A percentile compares a stretch with the other conserved stretches of the same genome.
These are phyloP conservation scores for Drosophila kikkawai DNA, from an alignment of 1,140 invertebrate species.

Conservation along the genomic window DNA sequence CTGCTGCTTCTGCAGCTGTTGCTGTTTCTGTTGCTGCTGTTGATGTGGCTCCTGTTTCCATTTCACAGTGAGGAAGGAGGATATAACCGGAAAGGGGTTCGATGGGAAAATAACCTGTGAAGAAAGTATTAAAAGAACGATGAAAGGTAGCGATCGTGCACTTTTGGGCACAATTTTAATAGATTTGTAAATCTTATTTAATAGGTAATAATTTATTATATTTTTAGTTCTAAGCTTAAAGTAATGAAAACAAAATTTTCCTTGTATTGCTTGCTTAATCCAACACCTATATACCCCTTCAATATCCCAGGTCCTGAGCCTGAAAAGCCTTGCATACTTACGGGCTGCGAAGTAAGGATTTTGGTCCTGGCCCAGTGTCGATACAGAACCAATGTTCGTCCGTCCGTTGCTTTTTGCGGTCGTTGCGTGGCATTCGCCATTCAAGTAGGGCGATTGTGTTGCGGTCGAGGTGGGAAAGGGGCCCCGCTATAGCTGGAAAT, in stretches of 20 bases:
- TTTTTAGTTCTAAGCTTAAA: no score
- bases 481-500: conserved; percentile 36
- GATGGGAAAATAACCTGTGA: neutral
- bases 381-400: conserved; percentile 29
- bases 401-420: conserved; percentile 51
- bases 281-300: neutral
- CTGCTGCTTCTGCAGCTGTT: conserved; percentile 16
- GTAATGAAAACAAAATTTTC: neutral
- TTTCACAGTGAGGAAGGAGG: conserved; percentile 11
- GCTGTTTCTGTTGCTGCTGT: conserved; percentile 20
- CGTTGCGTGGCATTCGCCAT: conserved; percentile 47
- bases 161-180: neutral
- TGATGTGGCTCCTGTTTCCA: conserved; percentile 36
- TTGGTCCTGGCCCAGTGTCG: conserved; percentile 26
- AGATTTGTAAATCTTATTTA: neutral
- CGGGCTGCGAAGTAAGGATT: conserved; percentile 30
- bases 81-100: neutral
- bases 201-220: neutral
- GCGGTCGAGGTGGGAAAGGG: neutral
- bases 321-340: conserved; percentile 73
- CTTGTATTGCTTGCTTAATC: neutral
- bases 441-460: conserved; percentile 44
- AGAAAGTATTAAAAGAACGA: neutral
- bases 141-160: no score
- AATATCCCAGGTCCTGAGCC: neutral